These are phyloP conservation scores for Brachyalestes nurse DNA, from an alignment of 2,797 vertebrate genomes.

Conservation along the genomic window DNA sequence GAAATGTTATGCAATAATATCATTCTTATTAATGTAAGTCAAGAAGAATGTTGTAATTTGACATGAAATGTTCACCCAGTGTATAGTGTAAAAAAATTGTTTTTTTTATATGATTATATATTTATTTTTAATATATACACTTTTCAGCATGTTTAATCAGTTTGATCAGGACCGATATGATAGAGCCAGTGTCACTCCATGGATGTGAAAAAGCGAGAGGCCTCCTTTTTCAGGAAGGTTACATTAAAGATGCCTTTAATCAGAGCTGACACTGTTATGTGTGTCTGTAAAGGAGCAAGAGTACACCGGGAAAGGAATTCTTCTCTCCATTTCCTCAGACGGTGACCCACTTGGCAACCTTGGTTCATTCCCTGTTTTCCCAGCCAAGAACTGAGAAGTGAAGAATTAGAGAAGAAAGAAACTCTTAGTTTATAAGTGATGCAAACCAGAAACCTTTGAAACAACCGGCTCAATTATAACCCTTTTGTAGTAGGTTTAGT, in stretches of 20 bases:
- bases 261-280: slow-evolving; percentile 4
- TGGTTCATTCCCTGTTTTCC: background rate
- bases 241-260: background rate
- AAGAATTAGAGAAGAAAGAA: background rate
- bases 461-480: background rate
- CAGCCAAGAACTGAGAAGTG: background rate
- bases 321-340: background rate
- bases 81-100: background rate
- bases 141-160: background rate
- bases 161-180: background rate
- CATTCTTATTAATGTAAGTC: too few relatives aligned
- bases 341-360: slow-evolving; percentile 21
- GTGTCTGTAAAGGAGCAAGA: background rate
- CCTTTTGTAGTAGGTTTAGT: background rate
- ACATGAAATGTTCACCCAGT: background rate
- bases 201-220: background rate
- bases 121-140: background rate
- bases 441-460: background rate
- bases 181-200: background rate
- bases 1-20: too few relatives aligned
- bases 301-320: background rate
- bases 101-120: background rate
- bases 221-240: background rate
- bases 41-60: too few relatives aligned
- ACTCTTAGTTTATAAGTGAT: background rate